Percentiles rank a stretch among this genome's conserved stretches.
Evolutionary conservation across 2,797 vertebrate genomes (phyloP).

Genomic region (Buceros bicornis): DNA sequence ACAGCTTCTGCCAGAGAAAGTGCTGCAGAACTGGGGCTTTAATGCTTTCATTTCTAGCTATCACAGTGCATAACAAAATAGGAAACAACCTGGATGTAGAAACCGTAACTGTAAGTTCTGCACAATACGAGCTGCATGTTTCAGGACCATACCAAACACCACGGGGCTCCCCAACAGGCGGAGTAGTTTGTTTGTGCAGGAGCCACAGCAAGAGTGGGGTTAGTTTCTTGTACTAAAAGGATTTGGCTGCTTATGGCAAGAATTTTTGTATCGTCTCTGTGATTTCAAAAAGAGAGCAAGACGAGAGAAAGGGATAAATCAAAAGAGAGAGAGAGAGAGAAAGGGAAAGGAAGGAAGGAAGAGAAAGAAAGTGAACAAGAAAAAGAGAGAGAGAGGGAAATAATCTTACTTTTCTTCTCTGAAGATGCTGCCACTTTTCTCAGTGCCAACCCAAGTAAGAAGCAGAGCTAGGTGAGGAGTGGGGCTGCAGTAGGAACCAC

Average conservation of each 20-base stretch:
- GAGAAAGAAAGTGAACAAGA: neutral
- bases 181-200: neutral
- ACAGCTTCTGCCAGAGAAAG: neutral
- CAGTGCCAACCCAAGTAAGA: neutral
- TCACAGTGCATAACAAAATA: neutral
- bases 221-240: neutral
- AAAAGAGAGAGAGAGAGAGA: neutral
- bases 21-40: neutral
- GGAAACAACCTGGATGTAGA: neutral
- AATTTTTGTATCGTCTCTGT: neutral
- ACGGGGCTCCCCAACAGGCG: neutral
- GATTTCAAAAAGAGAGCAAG: neutral
- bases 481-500: neutral
- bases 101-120: neutral
- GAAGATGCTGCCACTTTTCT: neutral
- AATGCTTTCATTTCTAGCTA: neutral
- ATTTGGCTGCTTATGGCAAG: neutral
- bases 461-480: neutral
- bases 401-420: neutral
- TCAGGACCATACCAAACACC: neutral
- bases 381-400: no score
- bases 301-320: neutral
- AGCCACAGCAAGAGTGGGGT: neutral
- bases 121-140: neutral
- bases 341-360: no score